Evolutionary conservation across 37 sponge, comb jelly and placozoan genomes (phyloP), one percentile per base, ranked within the genome.

Genomic region (Sycon ciliatum): DNA sequence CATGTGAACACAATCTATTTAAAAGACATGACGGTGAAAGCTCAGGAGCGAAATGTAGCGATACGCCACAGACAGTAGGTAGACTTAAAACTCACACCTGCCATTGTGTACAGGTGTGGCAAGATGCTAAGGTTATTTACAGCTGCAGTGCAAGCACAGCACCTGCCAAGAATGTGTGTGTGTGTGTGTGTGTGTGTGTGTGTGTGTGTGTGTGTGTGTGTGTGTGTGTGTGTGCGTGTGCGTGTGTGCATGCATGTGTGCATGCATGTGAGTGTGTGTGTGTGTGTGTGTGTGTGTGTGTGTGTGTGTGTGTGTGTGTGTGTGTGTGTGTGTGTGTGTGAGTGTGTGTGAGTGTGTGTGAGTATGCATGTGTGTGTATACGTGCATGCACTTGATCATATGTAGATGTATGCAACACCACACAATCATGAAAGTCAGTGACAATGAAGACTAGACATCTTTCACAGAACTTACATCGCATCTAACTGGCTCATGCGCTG

Each of bases 141-240:
- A n/a, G n/a, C n/a, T n/a, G n/a, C n/a, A n/a, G n/a, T n/a, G n/a
- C n/a, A n/a, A n/a, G n/a, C n/a, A n/a, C n/a, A n/a, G 54, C 55
- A 49, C 18, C 46, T 22, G 46, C 32, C 26, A 18, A 49, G 68
- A 31, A 34, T 34, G 67, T 33, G 67, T 32, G 58, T 65, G 40
- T 56, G 58, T 68, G 67, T 76, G 56, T 65, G 67, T 76, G 67
- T 67, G 36, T 38, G 58, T 68, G 69, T 68, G 57, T 56, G 57
- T 13, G 24, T 67, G 60, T 27, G 33, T 54, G 60, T n/a, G 74
- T 73, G 37, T 73, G 74, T 73, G 74, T 58, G n/a, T 9, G 58
- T 57, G 52, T 46, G 52, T 18, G 52, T 46, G 52, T 18, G 52
- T 46, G 56, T 34, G 40, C 20, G 39, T 34, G 40, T 36, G 40